Base-by-base conservation (phyloP, 2,888 invertebrate species). In the Torymus auratus region DNA sequence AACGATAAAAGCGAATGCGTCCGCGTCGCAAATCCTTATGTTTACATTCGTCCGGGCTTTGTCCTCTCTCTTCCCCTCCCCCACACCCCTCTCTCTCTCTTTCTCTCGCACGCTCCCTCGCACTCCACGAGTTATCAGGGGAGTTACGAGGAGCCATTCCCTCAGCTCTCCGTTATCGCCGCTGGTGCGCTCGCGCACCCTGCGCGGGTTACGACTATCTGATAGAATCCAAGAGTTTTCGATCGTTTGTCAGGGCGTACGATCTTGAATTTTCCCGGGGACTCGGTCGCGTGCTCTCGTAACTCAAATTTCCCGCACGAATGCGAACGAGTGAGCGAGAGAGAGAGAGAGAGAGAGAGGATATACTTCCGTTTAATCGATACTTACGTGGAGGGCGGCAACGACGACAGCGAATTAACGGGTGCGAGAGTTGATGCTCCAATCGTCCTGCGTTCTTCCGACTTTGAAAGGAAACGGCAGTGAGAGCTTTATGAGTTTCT, bases 101-200 rank as follows among this genome's bases (percentile, higher is more conserved):
- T 7, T 15, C 50, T 60, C 60, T 70, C 70, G 12, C 50, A 14
- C 7, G 17, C 50, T 60, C 60, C 15, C 60, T 52, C 65, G 7
- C 50, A n/a, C 15, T 71, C 28, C 41, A 17, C 50, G 20, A 77
- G 62, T 77, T 64, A 70, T 77, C 64, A 64, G 28, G 23, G 50
- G 70, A 77, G 69, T 77, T 77, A 77, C 69, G 77, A 77, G 55
- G 55, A 77, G 64, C 77, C n/a, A 76, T 76, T 76, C 62, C 61
- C 41, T 76, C 69, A 61, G 41, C 41, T 28, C 55, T 14, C 61
- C 41, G 67, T 67, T 72, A 78, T 72, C 78, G n/a, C 60, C 50
- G 60, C 60, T 60, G 23, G 60, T 28, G 28, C 7, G 28, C 28
- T 28, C 1, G 28, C 3, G 28, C 28, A 4, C 7, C 5, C 28